A percentile compares a stretch with the other conserved stretches of the same genome.
Evolutionary conservation across 2,888 invertebrate species (phyloP).

Genomic region (Megaustenia siamemsis): DNA sequence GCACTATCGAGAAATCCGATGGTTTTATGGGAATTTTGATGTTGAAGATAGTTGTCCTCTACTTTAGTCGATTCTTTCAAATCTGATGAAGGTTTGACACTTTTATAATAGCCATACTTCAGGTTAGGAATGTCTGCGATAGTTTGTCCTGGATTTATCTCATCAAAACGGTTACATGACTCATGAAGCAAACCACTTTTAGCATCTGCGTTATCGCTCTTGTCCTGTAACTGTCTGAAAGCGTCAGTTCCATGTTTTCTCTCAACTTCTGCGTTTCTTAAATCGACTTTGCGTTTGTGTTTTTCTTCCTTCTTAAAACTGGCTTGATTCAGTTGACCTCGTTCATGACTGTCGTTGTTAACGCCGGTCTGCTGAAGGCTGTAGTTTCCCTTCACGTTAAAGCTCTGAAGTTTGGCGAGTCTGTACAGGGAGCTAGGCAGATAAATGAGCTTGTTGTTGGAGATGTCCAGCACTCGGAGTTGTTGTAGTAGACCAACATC

Average conservation of each 20-base stretch:
- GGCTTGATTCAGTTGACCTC: not conserved
- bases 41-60: not conserved
- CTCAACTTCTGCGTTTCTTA: too few species aligned
- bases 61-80: not conserved
- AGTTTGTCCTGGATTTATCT: too few species aligned
- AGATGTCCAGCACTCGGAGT: slow-evolving; percentile 73
- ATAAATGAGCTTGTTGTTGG: slow-evolving; percentile 71
- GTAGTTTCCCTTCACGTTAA: slow-evolving; percentile 75
- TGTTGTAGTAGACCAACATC: slow-evolving; percentile 73
- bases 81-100: not conserved
- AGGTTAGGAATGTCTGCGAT: too few species aligned
- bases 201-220: too few species aligned
- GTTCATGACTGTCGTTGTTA: not conserved
- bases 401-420: slow-evolving; percentile 72
- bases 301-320: too few species aligned
- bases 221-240: too few species aligned
- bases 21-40: not conserved
- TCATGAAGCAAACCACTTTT: too few species aligned
- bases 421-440: slow-evolving; percentile 70
- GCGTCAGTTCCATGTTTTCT: too few species aligned
- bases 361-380: not conserved
- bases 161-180: too few species aligned
- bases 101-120: too few species aligned
- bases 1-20: not conserved
- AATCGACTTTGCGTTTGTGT: too few species aligned